Conservation (phyloP, 92 coral and sea anemone species). For the Paramuricea clavata region DNA sequence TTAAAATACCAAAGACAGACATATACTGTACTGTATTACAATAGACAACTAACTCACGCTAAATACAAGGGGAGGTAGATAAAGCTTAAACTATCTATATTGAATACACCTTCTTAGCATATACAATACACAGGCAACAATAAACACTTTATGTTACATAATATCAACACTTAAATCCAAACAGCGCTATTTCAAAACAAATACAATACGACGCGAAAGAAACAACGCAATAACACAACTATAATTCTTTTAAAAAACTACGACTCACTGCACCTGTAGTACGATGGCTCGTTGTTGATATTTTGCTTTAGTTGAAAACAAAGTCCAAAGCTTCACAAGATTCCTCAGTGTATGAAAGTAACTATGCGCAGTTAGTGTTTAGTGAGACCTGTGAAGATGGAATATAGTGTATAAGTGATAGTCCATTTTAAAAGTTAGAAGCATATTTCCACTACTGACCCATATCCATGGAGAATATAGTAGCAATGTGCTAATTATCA, state of each 20-base stretch:
- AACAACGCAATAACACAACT: not conserved
- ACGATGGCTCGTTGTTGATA: not conserved
- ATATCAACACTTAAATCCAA: not conserved
- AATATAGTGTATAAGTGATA: not conserved
- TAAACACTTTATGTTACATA: too few species aligned
- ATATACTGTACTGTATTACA: too few species aligned
- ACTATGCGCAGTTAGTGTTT: not conserved
- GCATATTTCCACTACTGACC: not conserved
- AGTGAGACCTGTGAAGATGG: not conserved
- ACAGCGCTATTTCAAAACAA: not conserved
- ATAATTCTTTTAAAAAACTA: not conserved
- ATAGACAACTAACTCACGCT: not conserved
- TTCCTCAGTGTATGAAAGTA: not conserved
- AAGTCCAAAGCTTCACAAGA: not conserved
- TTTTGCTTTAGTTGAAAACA: not conserved
- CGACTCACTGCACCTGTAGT: conserved; percentile 9
- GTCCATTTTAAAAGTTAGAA: not conserved
- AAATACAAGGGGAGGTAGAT: not conserved
- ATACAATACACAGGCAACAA: too few species aligned
- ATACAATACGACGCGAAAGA: not conserved
- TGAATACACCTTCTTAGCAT: too few species aligned
- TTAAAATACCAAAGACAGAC: too few species aligned
- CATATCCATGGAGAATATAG: conserved; percentile 25
- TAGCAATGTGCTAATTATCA: conserved; percentile 38
- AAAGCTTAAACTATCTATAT: too few species aligned